These are phyloP conservation scores for Neomonachus schauinslandi DNA, from an alignment of 2,113 vertebrate genomes.

Conservation along the genomic window DNA sequence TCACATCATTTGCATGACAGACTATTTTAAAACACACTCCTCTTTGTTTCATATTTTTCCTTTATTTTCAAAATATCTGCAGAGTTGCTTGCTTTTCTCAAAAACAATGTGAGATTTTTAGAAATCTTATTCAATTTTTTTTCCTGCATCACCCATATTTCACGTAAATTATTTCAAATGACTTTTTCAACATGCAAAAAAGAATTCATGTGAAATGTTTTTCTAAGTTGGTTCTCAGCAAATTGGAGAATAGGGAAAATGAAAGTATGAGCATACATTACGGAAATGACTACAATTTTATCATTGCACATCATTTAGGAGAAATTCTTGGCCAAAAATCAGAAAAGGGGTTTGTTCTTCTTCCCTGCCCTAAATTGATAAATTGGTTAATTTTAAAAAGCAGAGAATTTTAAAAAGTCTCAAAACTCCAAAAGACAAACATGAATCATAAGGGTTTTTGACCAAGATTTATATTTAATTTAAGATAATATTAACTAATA, in stretches of 20 bases:
- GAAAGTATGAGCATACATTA: background rate
- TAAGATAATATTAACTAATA: constrained; percentile 1
- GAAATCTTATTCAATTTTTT: background rate
- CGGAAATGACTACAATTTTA: background rate
- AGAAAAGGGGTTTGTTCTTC: background rate
- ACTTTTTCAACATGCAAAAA: background rate
- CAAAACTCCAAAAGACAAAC: background rate
- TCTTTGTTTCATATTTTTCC: background rate
- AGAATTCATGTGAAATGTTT: background rate
- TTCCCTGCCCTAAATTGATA: background rate
- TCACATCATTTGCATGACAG: background rate
- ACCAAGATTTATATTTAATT: background rate
- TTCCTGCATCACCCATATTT: background rate
- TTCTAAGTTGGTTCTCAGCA: background rate
- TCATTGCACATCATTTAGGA: background rate
- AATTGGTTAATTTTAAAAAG: background rate
- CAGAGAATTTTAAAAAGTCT: background rate
- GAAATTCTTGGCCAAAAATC: background rate
- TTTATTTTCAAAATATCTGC: background rate
- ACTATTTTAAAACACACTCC: background rate
- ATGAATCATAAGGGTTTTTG: background rate
- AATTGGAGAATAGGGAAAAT: background rate
- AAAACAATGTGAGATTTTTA: background rate
- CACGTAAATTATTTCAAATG: constrained; percentile 19
- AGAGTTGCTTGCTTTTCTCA: background rate